Evolutionary conservation across 2,113 vertebrate genomes (phyloP).

Genomic region (Thamnophis sirtalis): DNA sequence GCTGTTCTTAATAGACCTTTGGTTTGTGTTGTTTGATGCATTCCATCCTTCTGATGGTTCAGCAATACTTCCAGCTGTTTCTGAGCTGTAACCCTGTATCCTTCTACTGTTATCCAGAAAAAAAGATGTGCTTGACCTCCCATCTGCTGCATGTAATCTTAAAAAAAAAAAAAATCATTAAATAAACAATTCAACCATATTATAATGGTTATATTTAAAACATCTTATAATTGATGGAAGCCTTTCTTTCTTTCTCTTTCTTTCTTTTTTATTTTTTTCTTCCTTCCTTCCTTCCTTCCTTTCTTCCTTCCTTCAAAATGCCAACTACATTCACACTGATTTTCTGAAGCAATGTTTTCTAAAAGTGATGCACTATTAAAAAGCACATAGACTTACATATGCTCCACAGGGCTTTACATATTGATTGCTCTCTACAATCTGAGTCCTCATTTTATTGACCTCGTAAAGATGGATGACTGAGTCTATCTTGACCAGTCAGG

Average conservation of each 20-base stretch:
- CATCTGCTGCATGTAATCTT: constrained; percentile 97
- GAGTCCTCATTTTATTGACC: neutral
- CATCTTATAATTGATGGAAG: neutral
- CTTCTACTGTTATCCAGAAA: constrained; percentile 99
- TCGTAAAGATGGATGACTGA: neutral
- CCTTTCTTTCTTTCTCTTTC: neutral
- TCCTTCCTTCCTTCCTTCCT: no score
- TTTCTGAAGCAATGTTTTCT: neutral
- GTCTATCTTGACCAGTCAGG: neutral
- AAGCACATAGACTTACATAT: neutral
- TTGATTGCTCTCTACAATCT: neutral
- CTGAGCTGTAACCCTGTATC: constrained; percentile 95
- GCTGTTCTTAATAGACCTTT: constrained; percentile 90
- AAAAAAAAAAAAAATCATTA: neutral
- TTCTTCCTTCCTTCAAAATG: neutral
- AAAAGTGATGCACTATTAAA: neutral
- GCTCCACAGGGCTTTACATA: neutral
- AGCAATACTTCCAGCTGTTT: constrained; percentile 93
- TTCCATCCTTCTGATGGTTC: constrained; percentile 84
- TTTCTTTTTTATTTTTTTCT: no score
- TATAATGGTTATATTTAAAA: neutral
- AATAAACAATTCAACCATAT: neutral
- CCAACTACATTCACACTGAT: neutral
- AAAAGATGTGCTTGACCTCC: constrained; percentile 97
- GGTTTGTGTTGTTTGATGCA: constrained; percentile 87